phyloP scores from a whole-genome alignment of 2,797 vertebrate genomes.

The Mormyrus proboscirostris region DNA sequence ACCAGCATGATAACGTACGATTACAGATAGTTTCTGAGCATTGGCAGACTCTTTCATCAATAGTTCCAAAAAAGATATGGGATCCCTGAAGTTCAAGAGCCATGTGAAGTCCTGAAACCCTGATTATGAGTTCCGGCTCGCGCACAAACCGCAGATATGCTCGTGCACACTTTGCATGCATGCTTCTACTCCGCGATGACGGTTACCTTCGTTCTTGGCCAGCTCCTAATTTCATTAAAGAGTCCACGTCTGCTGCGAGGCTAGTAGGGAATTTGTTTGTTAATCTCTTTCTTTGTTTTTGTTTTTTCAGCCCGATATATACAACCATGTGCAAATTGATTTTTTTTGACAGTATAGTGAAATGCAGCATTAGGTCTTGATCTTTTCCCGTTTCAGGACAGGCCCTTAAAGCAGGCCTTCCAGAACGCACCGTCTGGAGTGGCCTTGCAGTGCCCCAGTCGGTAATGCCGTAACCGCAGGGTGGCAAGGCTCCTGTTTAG shows the following conservation, averaged over 20 bases:
- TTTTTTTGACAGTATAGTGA: background rate
- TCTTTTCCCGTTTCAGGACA: background rate
- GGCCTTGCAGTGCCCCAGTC: background rate
- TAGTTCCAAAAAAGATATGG: conserved; percentile 1
- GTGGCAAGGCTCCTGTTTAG: background rate
- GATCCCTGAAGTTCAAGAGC: background rate
- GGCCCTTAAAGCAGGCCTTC: background rate
- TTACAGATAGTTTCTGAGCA: background rate
- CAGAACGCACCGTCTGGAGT: background rate
- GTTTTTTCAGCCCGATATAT: background rate
- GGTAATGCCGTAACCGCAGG: background rate
- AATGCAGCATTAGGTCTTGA: background rate
- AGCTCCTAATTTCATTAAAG: background rate
- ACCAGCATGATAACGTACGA: background rate
- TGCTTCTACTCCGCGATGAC: background rate
- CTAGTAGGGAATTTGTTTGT: background rate
- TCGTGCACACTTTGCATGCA: background rate
- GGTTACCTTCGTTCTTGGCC: background rate
- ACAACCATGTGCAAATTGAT: background rate
- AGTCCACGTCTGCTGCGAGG: background rate
- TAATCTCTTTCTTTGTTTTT: background rate
- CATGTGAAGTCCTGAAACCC: background rate
- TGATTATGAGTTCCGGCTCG: background rate
- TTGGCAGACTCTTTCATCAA: conserved; percentile 9
- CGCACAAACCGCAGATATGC: background rate